Conservation (phyloP, 1,140 invertebrate genomes). For the Rhyzopertha dominica region DNA sequence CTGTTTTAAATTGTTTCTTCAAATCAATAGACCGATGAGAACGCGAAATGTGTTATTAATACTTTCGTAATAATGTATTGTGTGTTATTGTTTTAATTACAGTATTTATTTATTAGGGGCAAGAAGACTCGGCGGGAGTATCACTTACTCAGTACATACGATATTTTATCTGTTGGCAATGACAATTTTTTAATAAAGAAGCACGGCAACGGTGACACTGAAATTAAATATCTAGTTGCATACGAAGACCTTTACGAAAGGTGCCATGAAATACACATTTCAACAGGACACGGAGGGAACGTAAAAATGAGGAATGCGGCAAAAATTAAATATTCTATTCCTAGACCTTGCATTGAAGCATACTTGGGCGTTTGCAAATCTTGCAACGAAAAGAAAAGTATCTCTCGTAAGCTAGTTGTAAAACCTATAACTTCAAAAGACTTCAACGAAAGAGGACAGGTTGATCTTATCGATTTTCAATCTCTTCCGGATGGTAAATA, state of each 20-base stretch:
- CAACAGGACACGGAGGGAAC: constrained; percentile 27
- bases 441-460: constrained; percentile 31
- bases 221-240: constrained; percentile 13
- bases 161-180: no score
- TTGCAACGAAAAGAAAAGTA: constrained; percentile 10
- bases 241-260: constrained; percentile 29
- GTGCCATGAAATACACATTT: constrained; percentile 23
- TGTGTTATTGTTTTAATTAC: no score
- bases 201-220: no score
- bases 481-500: constrained; percentile 35
- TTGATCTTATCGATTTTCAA: constrained; percentile 40
- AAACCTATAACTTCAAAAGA: constrained; percentile 24
- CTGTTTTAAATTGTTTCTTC: no score
- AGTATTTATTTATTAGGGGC: no score
- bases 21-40: no score
- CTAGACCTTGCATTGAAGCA: neutral
- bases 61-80: no score
- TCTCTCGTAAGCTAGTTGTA: constrained; percentile 17
- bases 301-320: constrained; percentile 21
- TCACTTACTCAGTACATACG: no score
- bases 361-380: neutral
- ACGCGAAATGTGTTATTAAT: no score
- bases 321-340: constrained; percentile 3
- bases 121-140: no score
- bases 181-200: no score